Percentiles rank a stretch among this genome's conserved stretches.
These are phyloP conservation scores for Acronicta leporina DNA, from an alignment of 2,888 invertebrate species.

Conservation along the genomic window DNA sequence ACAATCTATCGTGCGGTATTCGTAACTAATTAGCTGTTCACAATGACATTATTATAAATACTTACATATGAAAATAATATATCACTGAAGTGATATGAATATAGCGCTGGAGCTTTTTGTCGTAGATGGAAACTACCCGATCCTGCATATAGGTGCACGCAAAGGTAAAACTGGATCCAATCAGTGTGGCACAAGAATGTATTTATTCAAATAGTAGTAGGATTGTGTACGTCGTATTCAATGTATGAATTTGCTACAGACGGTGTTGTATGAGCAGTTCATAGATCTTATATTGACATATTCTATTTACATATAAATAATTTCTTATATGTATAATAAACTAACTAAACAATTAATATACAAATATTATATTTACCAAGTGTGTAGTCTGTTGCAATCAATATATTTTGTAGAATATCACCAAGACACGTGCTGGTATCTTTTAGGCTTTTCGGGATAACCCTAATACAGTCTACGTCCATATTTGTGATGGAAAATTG, in stretches of 20 bases:
- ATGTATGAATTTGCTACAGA: slow-evolving; percentile 20
- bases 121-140: slow-evolving; percentile 17
- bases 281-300: slow-evolving; percentile 20
- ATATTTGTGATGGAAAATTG: slow-evolving; percentile 6
- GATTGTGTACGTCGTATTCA: slow-evolving; percentile 27
- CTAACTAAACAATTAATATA: slow-evolving; percentile 14
- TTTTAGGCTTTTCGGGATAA: neutral
- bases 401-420: slow-evolving; percentile 16
- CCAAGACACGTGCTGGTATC: neutral
- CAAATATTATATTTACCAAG: slow-evolving; percentile 27
- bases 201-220: slow-evolving; percentile 45
- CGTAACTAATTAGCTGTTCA: no score
- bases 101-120: slow-evolving; percentile 10
- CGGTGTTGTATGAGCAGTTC: slow-evolving; percentile 17
- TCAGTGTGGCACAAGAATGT: slow-evolving; percentile 30
- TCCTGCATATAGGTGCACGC: slow-evolving; percentile 15
- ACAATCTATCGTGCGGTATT: no score
- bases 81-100: no score
- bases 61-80: no score
- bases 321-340: slow-evolving; percentile 18
- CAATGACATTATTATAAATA: no score
- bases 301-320: slow-evolving; percentile 26
- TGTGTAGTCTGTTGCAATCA: slow-evolving; percentile 18
- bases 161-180: slow-evolving; percentile 25
- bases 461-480: slow-evolving; percentile 1